Evolutionary conservation across 2,888 invertebrate species (phyloP).

Genomic region (Phytoseiulus persimilis): DNA sequence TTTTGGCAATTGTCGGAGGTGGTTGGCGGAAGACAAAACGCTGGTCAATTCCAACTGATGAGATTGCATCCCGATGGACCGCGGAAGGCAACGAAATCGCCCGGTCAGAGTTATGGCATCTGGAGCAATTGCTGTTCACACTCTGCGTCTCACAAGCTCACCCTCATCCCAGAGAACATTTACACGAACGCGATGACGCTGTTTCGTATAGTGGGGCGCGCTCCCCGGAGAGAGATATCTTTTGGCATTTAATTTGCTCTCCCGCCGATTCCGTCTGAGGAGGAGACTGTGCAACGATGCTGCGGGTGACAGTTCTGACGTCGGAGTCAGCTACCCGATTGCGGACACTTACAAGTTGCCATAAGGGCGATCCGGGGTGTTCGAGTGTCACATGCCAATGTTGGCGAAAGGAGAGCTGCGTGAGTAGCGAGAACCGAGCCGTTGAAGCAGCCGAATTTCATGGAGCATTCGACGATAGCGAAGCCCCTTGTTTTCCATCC

Average conservation of each 20-base stretch:
- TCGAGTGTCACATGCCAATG: too few species aligned
- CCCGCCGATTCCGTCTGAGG: not conserved
- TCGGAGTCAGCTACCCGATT: too few species aligned
- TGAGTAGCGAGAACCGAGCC: too few species aligned
- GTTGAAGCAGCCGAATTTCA: too few species aligned
- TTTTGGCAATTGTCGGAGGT: not conserved
- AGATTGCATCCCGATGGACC: not conserved
- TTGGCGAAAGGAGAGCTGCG: too few species aligned
- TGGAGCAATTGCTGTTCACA: not conserved
- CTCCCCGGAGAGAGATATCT: not conserved
- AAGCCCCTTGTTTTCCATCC: too few species aligned
- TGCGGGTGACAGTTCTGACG: too few species aligned
- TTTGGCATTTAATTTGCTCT: not conserved
- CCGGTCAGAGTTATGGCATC: not conserved
- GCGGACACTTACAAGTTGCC: too few species aligned
- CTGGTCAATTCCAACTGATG: not conserved
- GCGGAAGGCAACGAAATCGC: not conserved
- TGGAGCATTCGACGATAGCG: too few species aligned
- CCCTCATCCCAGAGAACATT: not conserved
- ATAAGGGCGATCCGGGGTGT: too few species aligned
- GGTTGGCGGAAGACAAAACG: not conserved
- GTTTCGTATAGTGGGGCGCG: not conserved
- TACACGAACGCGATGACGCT: not conserved
- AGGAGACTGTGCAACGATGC: too few species aligned
- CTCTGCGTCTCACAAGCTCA: not conserved